phyloP scores from a whole-genome alignment of 1,140 invertebrate species.

The Philotrypesis tridentata region DNA sequence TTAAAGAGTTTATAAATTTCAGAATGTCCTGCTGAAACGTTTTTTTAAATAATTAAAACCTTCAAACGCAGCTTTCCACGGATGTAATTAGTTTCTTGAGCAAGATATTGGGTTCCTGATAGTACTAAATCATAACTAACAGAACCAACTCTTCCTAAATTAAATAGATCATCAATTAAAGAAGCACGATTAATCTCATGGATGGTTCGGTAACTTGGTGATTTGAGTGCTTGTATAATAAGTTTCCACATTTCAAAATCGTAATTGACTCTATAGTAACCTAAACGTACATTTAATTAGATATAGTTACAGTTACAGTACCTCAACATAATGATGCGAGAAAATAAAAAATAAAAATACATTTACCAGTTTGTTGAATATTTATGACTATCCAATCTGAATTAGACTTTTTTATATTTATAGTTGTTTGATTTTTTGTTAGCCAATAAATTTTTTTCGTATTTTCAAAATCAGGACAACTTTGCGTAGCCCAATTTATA shows the following conservation, averaged over 20 bases:
- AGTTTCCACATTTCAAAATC: conserved; percentile 86
- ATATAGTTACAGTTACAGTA: background rate
- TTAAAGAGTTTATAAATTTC: conserved; percentile 83
- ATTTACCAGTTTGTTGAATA: conserved; percentile 82
- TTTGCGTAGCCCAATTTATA: conserved; percentile 82
- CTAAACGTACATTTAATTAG: conserved; percentile 61
- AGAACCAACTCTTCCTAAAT: conserved; percentile 82
- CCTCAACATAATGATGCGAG: no score
- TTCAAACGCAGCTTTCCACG: conserved; percentile 84
- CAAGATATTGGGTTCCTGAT: conserved; percentile 83
- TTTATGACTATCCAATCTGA: conserved; percentile 88
- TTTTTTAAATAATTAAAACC: conserved; percentile 81
- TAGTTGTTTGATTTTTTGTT: conserved; percentile 63
- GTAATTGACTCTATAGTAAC: conserved; percentile 90
- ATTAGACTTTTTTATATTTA: conserved; percentile 63
- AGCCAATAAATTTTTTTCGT: conserved; percentile 84
- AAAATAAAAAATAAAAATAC: conserved; percentile 15
- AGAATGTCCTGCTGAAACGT: conserved; percentile 81
- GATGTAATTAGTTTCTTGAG: conserved; percentile 84
- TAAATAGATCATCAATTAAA: conserved; percentile 89
- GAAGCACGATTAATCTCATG: conserved; percentile 88
- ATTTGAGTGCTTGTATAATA: conserved; percentile 80
- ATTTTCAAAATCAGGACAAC: conserved; percentile 77
- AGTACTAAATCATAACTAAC: conserved; percentile 81
- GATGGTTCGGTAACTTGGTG: conserved; percentile 77